Evolutionary conservation across 2,797 vertebrate genomes (phyloP), one percentile per base, ranked within the genome.

Genomic region (Cephalopachus bancanus): DNA sequence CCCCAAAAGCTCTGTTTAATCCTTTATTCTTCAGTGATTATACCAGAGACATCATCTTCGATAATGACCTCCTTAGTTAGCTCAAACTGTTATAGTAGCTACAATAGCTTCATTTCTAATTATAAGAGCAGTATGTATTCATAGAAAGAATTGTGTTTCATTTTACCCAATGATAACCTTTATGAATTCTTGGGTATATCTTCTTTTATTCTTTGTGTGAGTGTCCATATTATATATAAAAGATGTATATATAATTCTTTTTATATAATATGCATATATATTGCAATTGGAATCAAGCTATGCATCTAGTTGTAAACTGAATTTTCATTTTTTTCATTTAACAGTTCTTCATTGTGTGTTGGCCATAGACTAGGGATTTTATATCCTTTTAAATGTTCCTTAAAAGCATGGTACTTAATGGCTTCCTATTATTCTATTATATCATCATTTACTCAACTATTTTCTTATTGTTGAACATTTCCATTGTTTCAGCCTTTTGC

Each of bases 311-410:
- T 93, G 88, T 96, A 76, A 80, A 17, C 20, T 93, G 6, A 22
- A 22, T 84, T 94, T 94, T 90, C 60, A 57, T 92, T 92, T 95
- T 19, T 75, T 53, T 78, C 53, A 72, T 51, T 92, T 75, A 87
- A 30, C 62, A 79, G 17, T 86, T 95, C 30, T 90, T 79, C 12
- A 59, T 57, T 87, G 2, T 60, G 5, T 83, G 33, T 51, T 44
- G 91, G 49, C 30, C 0, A 53, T 75, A 83, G 74, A 69, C 64
- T 89, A 93, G 37, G 8, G 20, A 65, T 49, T 93, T 95, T 71
- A 60, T 94, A 10, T 78, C 57, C 55, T 33, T 49, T 89, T 85
- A 94, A 74, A 24, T 83, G 55, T 81, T 90, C 79, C 24, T 87
- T 89, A 20, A 92, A 95, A 95, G 28, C 26, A 30, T 71, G 37